A percentile compares a stretch with the other conserved stretches of the same genome.
phyloP scores from a whole-genome alignment of 2,888 invertebrate genomes.

The Charanyca ferruginea region DNA sequence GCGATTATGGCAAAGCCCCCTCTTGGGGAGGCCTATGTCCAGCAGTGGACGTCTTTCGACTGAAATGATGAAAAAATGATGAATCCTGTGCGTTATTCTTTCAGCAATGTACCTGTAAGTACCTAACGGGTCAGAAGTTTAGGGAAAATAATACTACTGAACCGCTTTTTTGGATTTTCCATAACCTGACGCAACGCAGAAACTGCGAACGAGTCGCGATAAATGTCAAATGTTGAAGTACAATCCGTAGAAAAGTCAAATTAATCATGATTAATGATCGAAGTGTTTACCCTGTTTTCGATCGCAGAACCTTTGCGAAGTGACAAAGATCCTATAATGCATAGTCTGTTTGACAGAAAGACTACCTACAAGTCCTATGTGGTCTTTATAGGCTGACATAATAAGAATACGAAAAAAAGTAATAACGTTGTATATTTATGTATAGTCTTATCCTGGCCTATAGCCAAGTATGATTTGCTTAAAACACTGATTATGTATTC shows the following conservation, averaged over 20 bases:
- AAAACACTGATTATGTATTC: conserved; percentile 41
- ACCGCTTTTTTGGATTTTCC: conserved; percentile 1
- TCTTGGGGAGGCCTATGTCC: too few species aligned
- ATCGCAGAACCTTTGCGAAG: neutral
- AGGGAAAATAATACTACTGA: conserved; percentile 1
- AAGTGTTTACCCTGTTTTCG: conserved; percentile 11
- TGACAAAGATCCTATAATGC: neutral
- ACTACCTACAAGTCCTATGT: neutral
- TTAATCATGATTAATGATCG: conserved; percentile 26
- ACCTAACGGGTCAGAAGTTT: neutral
- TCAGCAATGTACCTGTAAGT: neutral
- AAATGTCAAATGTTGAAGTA: conserved; percentile 28
- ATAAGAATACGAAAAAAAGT: conserved; percentile 19
- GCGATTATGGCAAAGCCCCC: too few species aligned
- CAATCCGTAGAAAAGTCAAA: neutral
- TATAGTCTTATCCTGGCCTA: conserved; percentile 37
- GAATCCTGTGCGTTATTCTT: neutral
- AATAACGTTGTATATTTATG: conserved; percentile 20
- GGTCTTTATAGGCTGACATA: conserved; percentile 7
- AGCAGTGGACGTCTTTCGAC: too few species aligned
- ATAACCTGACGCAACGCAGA: conserved; percentile 8
- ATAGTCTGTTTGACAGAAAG: neutral
- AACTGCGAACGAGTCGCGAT: neutral
- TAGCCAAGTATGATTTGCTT: conserved; percentile 30
- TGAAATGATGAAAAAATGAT: too few species aligned